Base-by-base conservation (phyloP, 1,140 invertebrate species). In the Nephotettix cincticeps region DNA sequence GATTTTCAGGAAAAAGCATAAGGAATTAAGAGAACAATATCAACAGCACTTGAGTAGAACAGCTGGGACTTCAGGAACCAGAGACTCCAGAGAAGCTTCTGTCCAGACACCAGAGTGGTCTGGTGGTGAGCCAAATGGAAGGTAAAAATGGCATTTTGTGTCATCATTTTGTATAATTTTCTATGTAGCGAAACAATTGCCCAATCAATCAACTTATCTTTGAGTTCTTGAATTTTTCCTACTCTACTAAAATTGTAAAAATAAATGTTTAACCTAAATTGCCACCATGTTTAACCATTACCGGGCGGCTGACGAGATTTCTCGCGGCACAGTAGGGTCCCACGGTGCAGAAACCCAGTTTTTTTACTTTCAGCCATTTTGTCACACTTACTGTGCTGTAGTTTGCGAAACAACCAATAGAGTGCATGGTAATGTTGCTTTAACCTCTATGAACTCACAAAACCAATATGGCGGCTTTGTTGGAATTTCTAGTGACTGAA, bases 1-100 rank as follows among this genome's bases (percentile, higher is more conserved):
- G n/a, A n/a, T n/a, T n/a, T n/a, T n/a, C 25, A 61, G 56, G 56
- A 21, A 29, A 29, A 61, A 61, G n/a, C 56, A 61, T n/a, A 61
- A 61, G 21, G 25, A 25, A 6, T n/a, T 61, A 23, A 2, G 56
- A 9, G 56, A 61, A 61, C 14, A 27, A 28, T 61, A 61, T 61
- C 6, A 28, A 6, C 56, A 61, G 6, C 14, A 51, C 4, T 14
- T 36, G 14, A 14, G 32, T 36, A 36, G 32, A 36, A 14, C 32
- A 36, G 4, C 47, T 11, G 47, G n/a, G 47, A 51, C 14, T 51
- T 17, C 36, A 40, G 36, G 17, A 40, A 17, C 17, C 36, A 61
- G 28, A 25, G 56, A 61, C n/a, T 21, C 56, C 28, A 14, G 56
- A 61, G 56, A 61, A 4, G 23, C 9, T 6, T 21, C 56, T 9